These are phyloP conservation scores for Harpegnathos saltator DNA, from an alignment of 1,140 invertebrate species.

Conservation along the genomic window DNA sequence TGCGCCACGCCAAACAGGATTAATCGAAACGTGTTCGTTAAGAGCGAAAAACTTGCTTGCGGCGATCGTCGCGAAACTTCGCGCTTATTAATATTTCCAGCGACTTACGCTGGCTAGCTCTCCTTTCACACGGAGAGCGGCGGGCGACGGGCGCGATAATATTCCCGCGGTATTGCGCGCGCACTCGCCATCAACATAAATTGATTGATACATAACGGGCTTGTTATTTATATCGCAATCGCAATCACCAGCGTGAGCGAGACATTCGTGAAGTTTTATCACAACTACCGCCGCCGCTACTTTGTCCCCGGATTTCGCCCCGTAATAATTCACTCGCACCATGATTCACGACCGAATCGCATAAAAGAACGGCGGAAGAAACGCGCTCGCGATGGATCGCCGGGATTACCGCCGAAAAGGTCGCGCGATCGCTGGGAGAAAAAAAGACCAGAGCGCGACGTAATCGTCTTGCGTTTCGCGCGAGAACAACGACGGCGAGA, in stretches of 20 bases:
- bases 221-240: constrained; percentile 33
- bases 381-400: no score
- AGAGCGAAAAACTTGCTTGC: no score
- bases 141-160: not conserved
- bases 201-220: not conserved
- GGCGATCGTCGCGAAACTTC: no score
- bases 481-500: not conserved
- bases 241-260: not conserved
- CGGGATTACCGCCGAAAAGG: not conserved
- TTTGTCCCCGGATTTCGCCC: constrained; percentile 1
- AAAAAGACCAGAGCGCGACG: not conserved
- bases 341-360: not conserved
- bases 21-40: constrained; percentile 52
- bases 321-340: constrained; percentile 1
- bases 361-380: not conserved
- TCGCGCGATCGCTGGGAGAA: not conserved
- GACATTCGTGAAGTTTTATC: constrained; percentile 23
- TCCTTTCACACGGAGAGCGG: not conserved
- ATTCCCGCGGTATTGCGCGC: not conserved
- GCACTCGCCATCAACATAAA: constrained; percentile 12
- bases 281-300: not conserved
- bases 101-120: not conserved
- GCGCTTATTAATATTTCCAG: constrained; percentile 45
- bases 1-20: constrained; percentile 29
- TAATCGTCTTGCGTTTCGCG: not conserved